These are phyloP conservation scores for Noturus placidus DNA, from an alignment of 2,113 vertebrate genomes.

Conservation along the genomic window DNA sequence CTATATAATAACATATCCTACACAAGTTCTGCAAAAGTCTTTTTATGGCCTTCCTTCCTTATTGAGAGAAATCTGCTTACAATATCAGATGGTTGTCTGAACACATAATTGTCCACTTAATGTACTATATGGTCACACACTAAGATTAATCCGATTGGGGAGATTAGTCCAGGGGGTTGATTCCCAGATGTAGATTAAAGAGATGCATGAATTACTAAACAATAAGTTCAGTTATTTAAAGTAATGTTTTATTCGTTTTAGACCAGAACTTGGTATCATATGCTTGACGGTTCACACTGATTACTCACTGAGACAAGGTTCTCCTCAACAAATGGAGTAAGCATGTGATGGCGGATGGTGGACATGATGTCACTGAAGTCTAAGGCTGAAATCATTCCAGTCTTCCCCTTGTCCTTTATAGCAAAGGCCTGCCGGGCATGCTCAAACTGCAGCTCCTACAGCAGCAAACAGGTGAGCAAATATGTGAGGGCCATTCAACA, in stretches of 20 bases:
- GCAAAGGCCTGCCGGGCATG: slow-evolving; percentile 95
- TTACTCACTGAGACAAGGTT: slow-evolving; percentile 95
- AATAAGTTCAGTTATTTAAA: slow-evolving; percentile 1
- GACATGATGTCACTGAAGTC: slow-evolving; percentile 97
- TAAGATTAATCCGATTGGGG: background rate
- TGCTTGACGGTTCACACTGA: background rate
- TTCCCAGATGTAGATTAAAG: background rate
- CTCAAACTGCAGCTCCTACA: slow-evolving; percentile 90
- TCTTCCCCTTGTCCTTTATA: slow-evolving; percentile 91
- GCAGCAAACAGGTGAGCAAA: background rate
- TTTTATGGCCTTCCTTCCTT: background rate
- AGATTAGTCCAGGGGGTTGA: background rate
- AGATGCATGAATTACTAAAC: background rate
- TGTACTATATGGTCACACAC: background rate
- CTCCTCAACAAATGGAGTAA: slow-evolving; percentile 95
- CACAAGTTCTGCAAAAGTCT: background rate
- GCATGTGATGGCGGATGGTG: slow-evolving; percentile 94
- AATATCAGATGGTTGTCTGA: background rate
- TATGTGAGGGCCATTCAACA: background rate
- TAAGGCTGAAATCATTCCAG: slow-evolving; percentile 86
- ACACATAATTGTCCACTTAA: background rate
- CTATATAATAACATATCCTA: background rate
- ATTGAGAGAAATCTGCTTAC: background rate
- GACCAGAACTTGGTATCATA: background rate
- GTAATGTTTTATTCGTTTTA: background rate